A percentile compares a stretch with the other conserved stretches of the same genome.
Evolutionary conservation across 2,113 vertebrate species (phyloP).

Genomic region (Oncorhynchus kisutch): DNA sequence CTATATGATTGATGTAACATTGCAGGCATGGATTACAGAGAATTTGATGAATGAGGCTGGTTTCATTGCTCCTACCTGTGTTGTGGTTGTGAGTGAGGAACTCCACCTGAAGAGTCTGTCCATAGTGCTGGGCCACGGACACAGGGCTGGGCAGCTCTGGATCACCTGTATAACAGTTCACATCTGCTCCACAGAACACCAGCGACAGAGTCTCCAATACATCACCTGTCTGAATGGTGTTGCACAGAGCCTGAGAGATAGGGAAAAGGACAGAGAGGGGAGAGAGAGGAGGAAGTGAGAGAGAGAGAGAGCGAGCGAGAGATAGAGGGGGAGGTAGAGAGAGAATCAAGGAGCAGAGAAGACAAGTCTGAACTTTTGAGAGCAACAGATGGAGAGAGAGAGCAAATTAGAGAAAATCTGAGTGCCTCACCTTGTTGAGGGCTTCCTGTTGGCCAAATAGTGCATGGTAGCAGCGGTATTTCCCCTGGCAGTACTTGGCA

Average conservation of each 20-base stretch:
- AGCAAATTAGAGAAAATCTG: neutral
- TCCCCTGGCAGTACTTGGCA: conserved; percentile 81
- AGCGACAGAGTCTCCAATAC: conserved; percentile 79
- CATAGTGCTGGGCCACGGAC: conserved; percentile 69
- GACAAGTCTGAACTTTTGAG: neutral
- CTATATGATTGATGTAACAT: too few relatives aligned
- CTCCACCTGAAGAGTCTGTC: conserved; percentile 77
- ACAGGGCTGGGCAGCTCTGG: conserved; percentile 67
- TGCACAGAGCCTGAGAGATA: conserved; percentile 74
- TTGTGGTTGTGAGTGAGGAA: conserved; percentile 77
- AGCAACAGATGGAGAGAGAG: neutral
- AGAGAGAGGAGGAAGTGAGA: neutral
- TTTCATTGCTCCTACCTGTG: conserved; percentile 63
- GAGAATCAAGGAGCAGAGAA: neutral
- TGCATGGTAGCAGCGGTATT: conserved; percentile 78
- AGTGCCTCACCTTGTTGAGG: conserved; percentile 72
- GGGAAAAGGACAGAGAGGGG: neutral
- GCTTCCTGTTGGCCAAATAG: conserved; percentile 80
- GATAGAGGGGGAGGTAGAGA: neutral
- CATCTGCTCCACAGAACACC: conserved; percentile 78
- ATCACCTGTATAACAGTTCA: conserved; percentile 71
- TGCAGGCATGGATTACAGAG: too few relatives aligned
- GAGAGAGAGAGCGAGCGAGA: neutral
- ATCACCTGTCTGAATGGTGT: conserved; percentile 73
- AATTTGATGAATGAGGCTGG: neutral